phyloP scores from a whole-genome alignment of 2,888 invertebrate genomes.

The Muscina levida region DNA sequence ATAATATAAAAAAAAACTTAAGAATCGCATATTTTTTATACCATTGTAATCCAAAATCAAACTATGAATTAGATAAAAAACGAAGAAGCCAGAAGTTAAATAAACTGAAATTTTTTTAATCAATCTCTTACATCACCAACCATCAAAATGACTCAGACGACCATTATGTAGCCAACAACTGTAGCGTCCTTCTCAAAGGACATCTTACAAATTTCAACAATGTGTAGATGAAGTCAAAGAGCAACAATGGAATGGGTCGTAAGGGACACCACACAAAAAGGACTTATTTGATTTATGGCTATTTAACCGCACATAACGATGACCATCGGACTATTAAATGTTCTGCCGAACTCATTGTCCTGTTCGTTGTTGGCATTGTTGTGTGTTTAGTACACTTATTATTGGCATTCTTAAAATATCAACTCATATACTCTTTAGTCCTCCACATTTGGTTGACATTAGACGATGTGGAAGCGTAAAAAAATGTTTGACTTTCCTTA shows the following conservation, averaged over 20 bases:
- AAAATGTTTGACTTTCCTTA: too few relatives aligned
- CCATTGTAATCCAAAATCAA: too few relatives aligned
- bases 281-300: conserved; percentile 78
- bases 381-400: conserved; percentile 58
- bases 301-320: conserved; percentile 76
- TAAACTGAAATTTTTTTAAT: too few relatives aligned
- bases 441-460: conserved; percentile 49
- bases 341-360: conserved; percentile 21
- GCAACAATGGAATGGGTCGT: conserved; percentile 1
- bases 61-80: too few relatives aligned
- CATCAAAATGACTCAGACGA: too few relatives aligned
- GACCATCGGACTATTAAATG: conserved; percentile 62
- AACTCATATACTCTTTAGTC: conserved; percentile 42
- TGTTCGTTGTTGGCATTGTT: conserved; percentile 42
- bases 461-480: conserved; percentile 44
- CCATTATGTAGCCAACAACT: too few relatives aligned
- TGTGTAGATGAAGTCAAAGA: conserved; percentile 59
- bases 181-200: conserved; percentile 59
- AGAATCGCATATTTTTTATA: too few relatives aligned
- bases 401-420: conserved; percentile 62
- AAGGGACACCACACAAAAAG: too few relatives aligned
- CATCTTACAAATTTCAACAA: conserved; percentile 72
- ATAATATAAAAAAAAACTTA: too few relatives aligned
- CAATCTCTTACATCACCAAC: too few relatives aligned
- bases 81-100: too few relatives aligned